A percentile compares a stretch with the other conserved stretches of the same genome.
Conservation (phyloP, 2,797 vertebrate genomes). For the Poeciliopsis turneri region DNA sequence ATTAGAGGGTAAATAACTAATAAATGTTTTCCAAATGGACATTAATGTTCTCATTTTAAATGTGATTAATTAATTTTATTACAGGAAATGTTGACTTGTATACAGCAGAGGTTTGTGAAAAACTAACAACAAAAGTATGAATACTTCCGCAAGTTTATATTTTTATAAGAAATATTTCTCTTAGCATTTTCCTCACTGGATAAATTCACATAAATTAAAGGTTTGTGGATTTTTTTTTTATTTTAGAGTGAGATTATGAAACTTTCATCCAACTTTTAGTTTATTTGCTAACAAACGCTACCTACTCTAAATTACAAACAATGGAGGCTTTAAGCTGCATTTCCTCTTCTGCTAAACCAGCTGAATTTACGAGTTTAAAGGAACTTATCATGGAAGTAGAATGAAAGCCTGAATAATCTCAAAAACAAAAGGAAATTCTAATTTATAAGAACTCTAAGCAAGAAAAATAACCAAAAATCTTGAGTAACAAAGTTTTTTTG, state of each 20-base stretch:
- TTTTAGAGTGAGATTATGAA: not conserved
- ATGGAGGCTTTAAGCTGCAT: not conserved
- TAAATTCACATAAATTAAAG: not conserved
- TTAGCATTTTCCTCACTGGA: not conserved
- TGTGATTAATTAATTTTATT: not conserved
- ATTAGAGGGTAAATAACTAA: too few relatives aligned
- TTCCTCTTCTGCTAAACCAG: constrained; percentile 10
- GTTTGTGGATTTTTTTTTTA: not conserved
- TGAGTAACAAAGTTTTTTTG: not conserved
- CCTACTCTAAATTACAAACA: not conserved
- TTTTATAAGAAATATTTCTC: not conserved
- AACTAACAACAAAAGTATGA: not conserved
- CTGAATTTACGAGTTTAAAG: not conserved
- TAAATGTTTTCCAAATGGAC: too few relatives aligned
- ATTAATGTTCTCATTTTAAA: not conserved
- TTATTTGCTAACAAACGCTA: not conserved
- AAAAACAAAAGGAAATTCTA: not conserved
- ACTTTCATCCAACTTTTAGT: not conserved
- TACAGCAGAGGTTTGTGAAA: not conserved
- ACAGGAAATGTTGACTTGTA: not conserved
- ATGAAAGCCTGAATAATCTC: not conserved
- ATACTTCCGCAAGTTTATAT: not conserved
- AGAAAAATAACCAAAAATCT: not conserved
- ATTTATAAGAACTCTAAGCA: not conserved
- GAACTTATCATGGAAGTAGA: not conserved